Percentiles rank a stretch among this genome's conserved stretches.
Conservation (phyloP, 2,888 invertebrate genomes). For the Leptinotarsa rubiginosa region DNA sequence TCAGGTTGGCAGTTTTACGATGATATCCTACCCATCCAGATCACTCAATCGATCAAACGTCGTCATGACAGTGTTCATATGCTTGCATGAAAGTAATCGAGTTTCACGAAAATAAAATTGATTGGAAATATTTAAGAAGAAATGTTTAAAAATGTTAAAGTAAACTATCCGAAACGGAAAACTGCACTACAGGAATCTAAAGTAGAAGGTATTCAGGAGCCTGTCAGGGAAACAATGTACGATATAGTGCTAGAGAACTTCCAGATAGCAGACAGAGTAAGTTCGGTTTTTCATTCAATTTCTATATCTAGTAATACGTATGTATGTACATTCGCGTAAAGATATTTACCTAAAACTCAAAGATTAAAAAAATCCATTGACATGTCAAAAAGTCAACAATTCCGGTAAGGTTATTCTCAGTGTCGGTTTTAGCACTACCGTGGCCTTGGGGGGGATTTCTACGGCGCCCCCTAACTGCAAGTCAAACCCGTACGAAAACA, state of each 20-base stretch:
- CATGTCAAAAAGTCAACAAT: too few species aligned
- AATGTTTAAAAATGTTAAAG: slow-evolving; percentile 17
- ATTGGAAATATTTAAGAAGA: background rate
- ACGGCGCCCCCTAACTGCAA: too few species aligned
- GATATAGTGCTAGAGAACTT: slow-evolving; percentile 51
- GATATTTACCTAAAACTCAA: too few species aligned
- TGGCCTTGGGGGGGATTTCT: too few species aligned
- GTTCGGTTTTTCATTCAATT: background rate
- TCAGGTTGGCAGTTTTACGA: too few species aligned
- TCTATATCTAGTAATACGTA: background rate
- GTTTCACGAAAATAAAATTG: background rate
- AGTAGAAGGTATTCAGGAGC: slow-evolving; percentile 28
- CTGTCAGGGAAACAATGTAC: slow-evolving; percentile 48
- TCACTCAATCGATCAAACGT: slow-evolving; percentile 26
- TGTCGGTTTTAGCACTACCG: too few species aligned
- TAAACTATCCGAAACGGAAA: slow-evolving; percentile 45
- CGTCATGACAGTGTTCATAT: slow-evolving; percentile 16
- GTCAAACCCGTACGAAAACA: too few species aligned
- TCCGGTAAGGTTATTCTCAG: too few species aligned
- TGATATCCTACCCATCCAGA: background rate
- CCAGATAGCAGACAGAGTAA: slow-evolving; percentile 48
- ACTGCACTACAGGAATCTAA: slow-evolving; percentile 10
- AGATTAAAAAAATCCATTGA: too few species aligned
- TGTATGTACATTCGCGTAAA: background rate
- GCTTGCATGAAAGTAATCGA: background rate